Conservation (phyloP, 2,888 invertebrate species). For the Orthosia gothica region DNA sequence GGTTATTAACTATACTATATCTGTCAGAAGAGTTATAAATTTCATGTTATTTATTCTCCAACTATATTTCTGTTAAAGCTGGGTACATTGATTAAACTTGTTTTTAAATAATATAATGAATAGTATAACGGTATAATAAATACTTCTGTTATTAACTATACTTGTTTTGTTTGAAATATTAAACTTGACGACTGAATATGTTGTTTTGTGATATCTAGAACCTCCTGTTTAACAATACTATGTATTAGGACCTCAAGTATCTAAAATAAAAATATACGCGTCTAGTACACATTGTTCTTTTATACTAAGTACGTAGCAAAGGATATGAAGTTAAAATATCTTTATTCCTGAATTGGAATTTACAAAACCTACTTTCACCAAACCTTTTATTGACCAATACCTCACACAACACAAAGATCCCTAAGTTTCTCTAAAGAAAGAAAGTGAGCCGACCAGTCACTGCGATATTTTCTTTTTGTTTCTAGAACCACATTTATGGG, state of each 20-base stretch:
- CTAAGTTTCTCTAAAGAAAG: slow-evolving; percentile 19
- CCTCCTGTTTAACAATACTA: not conserved
- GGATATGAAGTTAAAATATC: not conserved
- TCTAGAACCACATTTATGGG: slow-evolving; percentile 85
- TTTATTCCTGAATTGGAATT: not conserved
- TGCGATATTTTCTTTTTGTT: slow-evolving; percentile 81
- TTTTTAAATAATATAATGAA: too few relatives aligned
- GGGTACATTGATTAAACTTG: not conserved
- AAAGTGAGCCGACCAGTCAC: slow-evolving; percentile 69
- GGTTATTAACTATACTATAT: too few relatives aligned
- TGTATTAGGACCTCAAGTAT: not conserved
- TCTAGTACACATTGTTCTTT: not conserved
- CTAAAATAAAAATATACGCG: not conserved
- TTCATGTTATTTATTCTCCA: not conserved
- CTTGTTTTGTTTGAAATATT: slow-evolving; percentile 35
- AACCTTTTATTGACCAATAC: not conserved
- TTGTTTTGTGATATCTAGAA: not conserved
- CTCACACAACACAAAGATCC: not conserved
- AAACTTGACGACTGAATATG: slow-evolving; percentile 4
- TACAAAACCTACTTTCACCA: too few relatives aligned
- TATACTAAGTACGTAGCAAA: too few relatives aligned
- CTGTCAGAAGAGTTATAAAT: too few relatives aligned
- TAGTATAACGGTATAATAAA: too few relatives aligned
- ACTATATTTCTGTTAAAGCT: not conserved
- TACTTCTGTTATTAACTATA: not conserved